Evolutionary conservation across 1,140 invertebrate species (phyloP).

Genomic region (Drosophila ficusphila): DNA sequence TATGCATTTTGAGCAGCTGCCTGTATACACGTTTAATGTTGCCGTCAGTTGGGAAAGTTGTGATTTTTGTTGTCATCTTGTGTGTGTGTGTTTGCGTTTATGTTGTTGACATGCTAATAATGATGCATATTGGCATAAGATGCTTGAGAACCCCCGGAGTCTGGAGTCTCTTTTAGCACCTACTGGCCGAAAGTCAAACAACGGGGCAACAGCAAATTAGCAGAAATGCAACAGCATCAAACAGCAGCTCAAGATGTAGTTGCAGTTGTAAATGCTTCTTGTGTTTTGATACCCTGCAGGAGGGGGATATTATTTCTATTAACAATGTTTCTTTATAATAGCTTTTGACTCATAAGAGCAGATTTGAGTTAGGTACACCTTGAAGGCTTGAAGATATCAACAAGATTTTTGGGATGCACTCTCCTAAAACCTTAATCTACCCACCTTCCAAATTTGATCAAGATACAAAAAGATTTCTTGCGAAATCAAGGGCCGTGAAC

Average conservation of each 20-base stretch:
- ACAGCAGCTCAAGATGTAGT: constrained; percentile 24
- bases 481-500: background rate
- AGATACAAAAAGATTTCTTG: background rate
- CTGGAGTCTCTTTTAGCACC: constrained; percentile 63
- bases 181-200: constrained; percentile 61
- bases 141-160: constrained; percentile 53
- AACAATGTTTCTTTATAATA: too few relatives aligned
- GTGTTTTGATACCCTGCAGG: background rate
- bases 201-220: constrained; percentile 59
- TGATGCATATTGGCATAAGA: constrained; percentile 72
- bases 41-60: constrained; percentile 72
- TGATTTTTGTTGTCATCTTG: constrained; percentile 64
- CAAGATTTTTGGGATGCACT: background rate
- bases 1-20: constrained; percentile 59
- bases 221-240: constrained; percentile 44
- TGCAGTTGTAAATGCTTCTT: constrained; percentile 41
- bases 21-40: constrained; percentile 55
- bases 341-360: too few relatives aligned
- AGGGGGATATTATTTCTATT: background rate
- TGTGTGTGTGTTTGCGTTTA: constrained; percentile 15
- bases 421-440: background rate
- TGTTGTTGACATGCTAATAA: constrained; percentile 77
- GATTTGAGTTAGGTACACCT: too few relatives aligned
- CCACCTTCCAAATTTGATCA: background rate
- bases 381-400: too few relatives aligned